Evolutionary conservation across 2,113 vertebrate genomes (phyloP).

Genomic region (Hippocampus zosterae): DNA sequence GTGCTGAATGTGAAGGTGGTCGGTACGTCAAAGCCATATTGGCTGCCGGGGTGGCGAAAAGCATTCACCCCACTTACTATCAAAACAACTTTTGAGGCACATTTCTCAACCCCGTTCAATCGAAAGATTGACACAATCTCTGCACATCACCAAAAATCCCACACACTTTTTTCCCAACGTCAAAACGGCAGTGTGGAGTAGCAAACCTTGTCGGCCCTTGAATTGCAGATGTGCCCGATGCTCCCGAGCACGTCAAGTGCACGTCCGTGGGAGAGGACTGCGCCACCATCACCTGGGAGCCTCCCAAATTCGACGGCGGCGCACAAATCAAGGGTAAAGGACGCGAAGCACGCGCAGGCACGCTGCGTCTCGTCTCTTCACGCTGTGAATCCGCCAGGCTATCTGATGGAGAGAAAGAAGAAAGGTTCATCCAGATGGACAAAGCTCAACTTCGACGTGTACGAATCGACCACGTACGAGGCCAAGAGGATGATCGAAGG

Average conservation of each 20-base stretch:
- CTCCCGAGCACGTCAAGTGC: slow-evolving; percentile 79
- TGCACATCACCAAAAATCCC: too few species aligned
- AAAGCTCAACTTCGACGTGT: slow-evolving; percentile 87
- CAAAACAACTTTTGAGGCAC: too few species aligned
- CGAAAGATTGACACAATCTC: too few species aligned
- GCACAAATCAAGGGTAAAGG: slow-evolving; percentile 75
- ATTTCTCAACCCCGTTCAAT: too few species aligned
- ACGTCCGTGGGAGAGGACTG: slow-evolving; percentile 80
- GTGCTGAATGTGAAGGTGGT: slow-evolving; percentile 79
- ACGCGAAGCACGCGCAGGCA: not conserved
- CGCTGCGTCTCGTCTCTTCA: not conserved
- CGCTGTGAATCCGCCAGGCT: slow-evolving; percentile 67
- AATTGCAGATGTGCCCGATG: slow-evolving; percentile 81
- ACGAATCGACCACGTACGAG: slow-evolving; percentile 72
- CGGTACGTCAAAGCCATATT: slow-evolving; percentile 59
- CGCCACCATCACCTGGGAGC: slow-evolving; percentile 78
- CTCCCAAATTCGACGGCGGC: slow-evolving; percentile 82
- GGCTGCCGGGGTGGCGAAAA: too few species aligned
- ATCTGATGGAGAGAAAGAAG: slow-evolving; percentile 90
- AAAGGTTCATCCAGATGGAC: slow-evolving; percentile 88
- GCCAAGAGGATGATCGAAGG: slow-evolving; percentile 92
- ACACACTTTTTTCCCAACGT: too few species aligned
- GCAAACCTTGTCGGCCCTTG: not conserved
- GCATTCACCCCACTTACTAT: too few species aligned
- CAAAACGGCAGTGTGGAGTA: not conserved